Evolutionary conservation across 2,113 vertebrate genomes (phyloP).

Genomic region (Pygoscelis antarcticus): DNA sequence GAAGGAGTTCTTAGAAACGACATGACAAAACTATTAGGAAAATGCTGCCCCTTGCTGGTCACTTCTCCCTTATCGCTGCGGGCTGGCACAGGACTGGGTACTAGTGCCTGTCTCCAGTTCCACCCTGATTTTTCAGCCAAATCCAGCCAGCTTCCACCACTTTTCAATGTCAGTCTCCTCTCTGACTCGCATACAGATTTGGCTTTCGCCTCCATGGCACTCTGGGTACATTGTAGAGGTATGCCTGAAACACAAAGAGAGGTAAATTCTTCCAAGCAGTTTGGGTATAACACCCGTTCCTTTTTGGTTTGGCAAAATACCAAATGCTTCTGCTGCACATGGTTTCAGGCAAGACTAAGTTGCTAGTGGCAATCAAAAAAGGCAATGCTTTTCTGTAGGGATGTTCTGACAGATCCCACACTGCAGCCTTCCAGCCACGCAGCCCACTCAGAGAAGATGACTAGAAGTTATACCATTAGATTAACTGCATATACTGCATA

Average conservation of each 20-base stretch:
- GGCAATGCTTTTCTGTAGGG: not conserved
- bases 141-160: not conserved
- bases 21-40: not conserved
- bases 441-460: not conserved
- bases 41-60: not conserved
- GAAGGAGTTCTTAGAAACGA: not conserved
- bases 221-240: not conserved
- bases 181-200: not conserved
- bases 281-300: not conserved
- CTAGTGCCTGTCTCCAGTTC: not conserved
- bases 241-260: not conserved
- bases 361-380: not conserved
- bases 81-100: not conserved
- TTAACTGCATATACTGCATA: not conserved
- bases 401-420: not conserved
- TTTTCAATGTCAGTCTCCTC: not conserved
- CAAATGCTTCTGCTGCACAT: not conserved
- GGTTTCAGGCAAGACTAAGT: not conserved
- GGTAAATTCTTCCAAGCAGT: not conserved
- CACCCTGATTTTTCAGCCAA: not conserved
- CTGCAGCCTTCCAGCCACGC: not conserved
- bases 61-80: not conserved
- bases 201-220: not conserved
- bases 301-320: conserved; percentile 7
- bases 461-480: not conserved